A percentile compares a stretch with the other conserved stretches of the same genome.
Conservation (phyloP, 2,113 vertebrate genomes). For the Erpornis zantholeuca region DNA sequence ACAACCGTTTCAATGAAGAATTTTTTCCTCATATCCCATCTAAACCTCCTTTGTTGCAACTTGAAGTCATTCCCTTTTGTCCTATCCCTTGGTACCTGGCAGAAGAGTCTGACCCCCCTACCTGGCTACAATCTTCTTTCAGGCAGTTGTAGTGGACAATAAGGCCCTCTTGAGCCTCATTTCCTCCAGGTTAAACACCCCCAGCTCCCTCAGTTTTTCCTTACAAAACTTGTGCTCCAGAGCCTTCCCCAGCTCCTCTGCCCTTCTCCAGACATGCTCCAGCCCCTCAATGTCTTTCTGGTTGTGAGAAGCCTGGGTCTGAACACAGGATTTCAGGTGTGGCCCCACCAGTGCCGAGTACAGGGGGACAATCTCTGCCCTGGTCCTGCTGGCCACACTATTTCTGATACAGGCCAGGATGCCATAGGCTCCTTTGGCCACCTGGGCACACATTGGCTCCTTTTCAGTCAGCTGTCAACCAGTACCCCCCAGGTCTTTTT, state of each 20-base stretch:
- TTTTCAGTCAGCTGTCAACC: background rate
- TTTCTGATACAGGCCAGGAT: background rate
- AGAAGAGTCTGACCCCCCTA: background rate
- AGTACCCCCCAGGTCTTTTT: accelerated
- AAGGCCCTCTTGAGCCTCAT: background rate
- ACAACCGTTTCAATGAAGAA: background rate
- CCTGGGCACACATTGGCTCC: accelerated
- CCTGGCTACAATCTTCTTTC: accelerated
- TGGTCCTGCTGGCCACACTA: background rate
- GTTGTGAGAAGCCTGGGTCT: background rate
- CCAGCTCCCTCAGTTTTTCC: background rate
- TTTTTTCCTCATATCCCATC: background rate
- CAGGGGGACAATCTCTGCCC: background rate
- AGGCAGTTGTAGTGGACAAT: background rate
- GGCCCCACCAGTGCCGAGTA: background rate
- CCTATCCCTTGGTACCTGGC: background rate
- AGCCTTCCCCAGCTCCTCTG: background rate
- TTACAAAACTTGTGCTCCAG: background rate
- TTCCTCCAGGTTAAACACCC: background rate
- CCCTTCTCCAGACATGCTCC: background rate
- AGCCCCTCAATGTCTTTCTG: background rate
- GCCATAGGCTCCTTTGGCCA: background rate
- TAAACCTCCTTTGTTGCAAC: background rate
- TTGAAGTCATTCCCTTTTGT: background rate
- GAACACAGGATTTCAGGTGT: background rate